These are phyloP conservation scores for Esperia sulphurella DNA, from an alignment of 2,888 invertebrate species.

Conservation along the genomic window DNA sequence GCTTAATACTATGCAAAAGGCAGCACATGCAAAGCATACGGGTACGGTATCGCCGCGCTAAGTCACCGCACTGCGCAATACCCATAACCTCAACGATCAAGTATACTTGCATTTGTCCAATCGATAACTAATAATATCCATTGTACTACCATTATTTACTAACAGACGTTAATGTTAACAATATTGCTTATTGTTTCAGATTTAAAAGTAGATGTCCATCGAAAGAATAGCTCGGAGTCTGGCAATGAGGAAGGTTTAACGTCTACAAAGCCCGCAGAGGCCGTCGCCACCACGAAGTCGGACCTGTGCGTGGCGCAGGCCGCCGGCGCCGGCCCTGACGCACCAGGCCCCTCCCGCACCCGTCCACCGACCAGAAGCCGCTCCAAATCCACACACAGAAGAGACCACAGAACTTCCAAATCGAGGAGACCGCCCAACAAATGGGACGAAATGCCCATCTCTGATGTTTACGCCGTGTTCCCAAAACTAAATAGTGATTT, in stretches of 20 bases:
- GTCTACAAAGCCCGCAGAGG: constrained; percentile 61
- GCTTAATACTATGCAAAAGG: too few relatives aligned
- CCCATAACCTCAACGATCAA: too few relatives aligned
- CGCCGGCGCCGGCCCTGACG: constrained; percentile 24
- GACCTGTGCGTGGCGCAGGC: constrained; percentile 59
- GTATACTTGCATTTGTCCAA: too few relatives aligned
- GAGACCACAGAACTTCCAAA: constrained; percentile 51
- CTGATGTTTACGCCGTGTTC: constrained; percentile 51
- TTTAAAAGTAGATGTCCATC: constrained; percentile 95
- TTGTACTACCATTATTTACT: too few relatives aligned
- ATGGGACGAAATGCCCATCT: constrained; percentile 60
- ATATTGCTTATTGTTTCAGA: constrained; percentile 76
- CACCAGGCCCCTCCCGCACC: constrained; percentile 51
- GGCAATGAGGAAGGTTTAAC: constrained; percentile 84
- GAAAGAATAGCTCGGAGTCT: constrained; percentile 94
- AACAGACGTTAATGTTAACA: too few relatives aligned
- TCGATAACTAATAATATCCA: too few relatives aligned
- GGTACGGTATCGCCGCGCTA: too few relatives aligned
- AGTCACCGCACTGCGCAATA: too few relatives aligned
- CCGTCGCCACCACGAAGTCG: constrained; percentile 53
- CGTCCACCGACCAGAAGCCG: constrained; percentile 50
- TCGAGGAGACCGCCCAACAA: constrained; percentile 48
- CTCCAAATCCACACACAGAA: constrained; percentile 51
- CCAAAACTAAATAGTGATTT: constrained; percentile 32
- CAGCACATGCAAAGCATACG: too few relatives aligned